Base-by-base conservation (phyloP, 2,888 invertebrate genomes). In the Quadroppia sp. region DNA sequence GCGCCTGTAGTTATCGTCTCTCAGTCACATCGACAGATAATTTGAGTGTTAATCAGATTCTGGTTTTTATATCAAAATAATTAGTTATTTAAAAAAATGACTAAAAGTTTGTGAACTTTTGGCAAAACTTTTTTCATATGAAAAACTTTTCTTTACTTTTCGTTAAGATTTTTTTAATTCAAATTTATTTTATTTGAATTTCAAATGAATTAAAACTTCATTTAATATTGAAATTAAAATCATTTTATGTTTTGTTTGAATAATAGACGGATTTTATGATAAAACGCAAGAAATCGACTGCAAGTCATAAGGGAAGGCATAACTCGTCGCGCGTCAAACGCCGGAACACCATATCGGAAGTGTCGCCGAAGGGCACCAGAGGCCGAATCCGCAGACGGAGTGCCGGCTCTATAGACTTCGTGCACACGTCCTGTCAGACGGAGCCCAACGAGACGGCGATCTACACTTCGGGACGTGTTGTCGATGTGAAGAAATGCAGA, bases 281-380 rank as follows among this genome's bases (percentile, higher is more conserved):
- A 25, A 76, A 77, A 69, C 71, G 77, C 17, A 77, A 71, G 50
- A 71, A 71, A 36, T 71, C 71, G 30, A 50, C 28, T n/a, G 50
- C 71, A 11, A 32, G 36, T 71, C n/a, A n/a, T n/a, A 53, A 53
- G 50, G 32, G 53, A 20, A 32, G 32, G 9, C 20, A 71, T 15
- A 71, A n/a, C 17, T 56, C 56, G 2, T 30, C 56, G 56, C 42
- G 42, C 15, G 48, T 64, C 11, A 30, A 78, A 73, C 76, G 80
- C 20, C 77, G 93, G 82, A 94, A 93, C 84, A 94, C 93, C 80
- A 89, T 94, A 82, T 91, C 92, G 2, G 69, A 45, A 36, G 2
- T 36, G 64, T 36, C 40, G 13, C 20, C 40, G 15, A 76, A 56
- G 69, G 64, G 74, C 4, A 28, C 30, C 25, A 36, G n/a, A 15